Conservation (phyloP, 1,140 invertebrate genomes). For the Xylocopa sonorina region DNA sequence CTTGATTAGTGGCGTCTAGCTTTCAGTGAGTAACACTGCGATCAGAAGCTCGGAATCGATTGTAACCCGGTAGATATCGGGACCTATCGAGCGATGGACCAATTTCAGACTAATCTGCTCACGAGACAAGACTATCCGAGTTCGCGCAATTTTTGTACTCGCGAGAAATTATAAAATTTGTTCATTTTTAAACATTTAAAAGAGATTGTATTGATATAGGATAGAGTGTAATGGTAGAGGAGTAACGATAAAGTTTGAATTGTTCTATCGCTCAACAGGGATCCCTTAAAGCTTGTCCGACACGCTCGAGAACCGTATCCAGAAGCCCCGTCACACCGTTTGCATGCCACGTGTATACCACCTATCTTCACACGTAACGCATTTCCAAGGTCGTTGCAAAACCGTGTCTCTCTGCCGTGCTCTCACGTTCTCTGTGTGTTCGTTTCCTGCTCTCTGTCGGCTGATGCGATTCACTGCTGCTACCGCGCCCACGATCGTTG, state of each 20-base stretch:
- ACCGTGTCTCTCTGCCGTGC: slow-evolving; percentile 24
- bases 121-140: no score
- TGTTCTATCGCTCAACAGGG: neutral
- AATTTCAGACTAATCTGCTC: no score
- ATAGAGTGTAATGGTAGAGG: no score
- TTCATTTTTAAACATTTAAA: no score
- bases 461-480: slow-evolving; percentile 36
- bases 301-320: slow-evolving; percentile 35
- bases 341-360: slow-evolving; percentile 52
- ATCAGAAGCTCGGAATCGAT: slow-evolving; percentile 35
- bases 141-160: no score
- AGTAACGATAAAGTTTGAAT: neutral
- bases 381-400: slow-evolving; percentile 27
- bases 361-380: slow-evolving; percentile 37
- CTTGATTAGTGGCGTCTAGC: slow-evolving; percentile 54
- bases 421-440: slow-evolving; percentile 46
- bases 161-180: no score
- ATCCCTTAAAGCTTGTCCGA: slow-evolving; percentile 34
- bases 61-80: slow-evolving; percentile 28
- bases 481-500: slow-evolving; percentile 1
- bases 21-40: slow-evolving; percentile 47
- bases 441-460: slow-evolving; percentile 47
- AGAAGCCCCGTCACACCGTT: slow-evolving; percentile 33
- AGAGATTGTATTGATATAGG: neutral
- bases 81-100: slow-evolving; percentile 24